Percentiles rank a stretch among this genome's conserved stretches.
Conservation (phyloP, 2,113 vertebrate genomes). For the Riparia riparia region DNA sequence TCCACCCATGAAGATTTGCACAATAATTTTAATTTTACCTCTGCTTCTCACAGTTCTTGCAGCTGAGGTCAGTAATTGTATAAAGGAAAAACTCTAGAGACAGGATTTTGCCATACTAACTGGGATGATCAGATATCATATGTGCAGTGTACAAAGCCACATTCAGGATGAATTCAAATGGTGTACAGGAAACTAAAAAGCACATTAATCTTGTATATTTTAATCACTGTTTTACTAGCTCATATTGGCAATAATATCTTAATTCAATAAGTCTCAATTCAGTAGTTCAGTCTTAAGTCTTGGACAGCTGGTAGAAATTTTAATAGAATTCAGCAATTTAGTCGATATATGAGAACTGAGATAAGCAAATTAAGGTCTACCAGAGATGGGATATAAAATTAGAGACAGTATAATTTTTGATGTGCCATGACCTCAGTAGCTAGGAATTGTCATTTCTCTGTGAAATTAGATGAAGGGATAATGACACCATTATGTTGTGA, state of each 20-base stretch:
- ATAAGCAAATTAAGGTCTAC: conserved; percentile 64
- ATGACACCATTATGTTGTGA: conserved; percentile 50
- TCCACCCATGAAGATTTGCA: background rate
- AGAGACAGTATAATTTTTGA: conserved; percentile 55
- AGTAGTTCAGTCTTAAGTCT: conserved; percentile 58
- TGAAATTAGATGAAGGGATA: conserved; percentile 59
- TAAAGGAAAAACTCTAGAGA: background rate
- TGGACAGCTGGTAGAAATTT: conserved; percentile 44
- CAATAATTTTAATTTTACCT: background rate
- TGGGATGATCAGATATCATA: background rate
- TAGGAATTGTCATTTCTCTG: conserved; percentile 38
- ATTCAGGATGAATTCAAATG: background rate
- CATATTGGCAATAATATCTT: conserved; percentile 22
- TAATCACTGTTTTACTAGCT: conserved; percentile 41
- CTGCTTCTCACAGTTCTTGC: background rate
- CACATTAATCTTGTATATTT: conserved; percentile 35
- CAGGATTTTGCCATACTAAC: background rate
- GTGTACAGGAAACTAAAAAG: background rate
- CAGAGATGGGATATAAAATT: conserved; percentile 58
- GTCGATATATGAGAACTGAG: conserved; percentile 22
- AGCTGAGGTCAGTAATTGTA: background rate
- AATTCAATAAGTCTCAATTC: conserved; percentile 55
- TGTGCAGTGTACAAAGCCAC: background rate
- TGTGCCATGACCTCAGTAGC: conserved; percentile 54
- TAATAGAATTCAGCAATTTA: conserved; percentile 66